Evolutionary conservation across 2,797 vertebrate genomes (phyloP), one percentile per base, ranked within the genome.

Genomic region (Geotria australis): DNA sequence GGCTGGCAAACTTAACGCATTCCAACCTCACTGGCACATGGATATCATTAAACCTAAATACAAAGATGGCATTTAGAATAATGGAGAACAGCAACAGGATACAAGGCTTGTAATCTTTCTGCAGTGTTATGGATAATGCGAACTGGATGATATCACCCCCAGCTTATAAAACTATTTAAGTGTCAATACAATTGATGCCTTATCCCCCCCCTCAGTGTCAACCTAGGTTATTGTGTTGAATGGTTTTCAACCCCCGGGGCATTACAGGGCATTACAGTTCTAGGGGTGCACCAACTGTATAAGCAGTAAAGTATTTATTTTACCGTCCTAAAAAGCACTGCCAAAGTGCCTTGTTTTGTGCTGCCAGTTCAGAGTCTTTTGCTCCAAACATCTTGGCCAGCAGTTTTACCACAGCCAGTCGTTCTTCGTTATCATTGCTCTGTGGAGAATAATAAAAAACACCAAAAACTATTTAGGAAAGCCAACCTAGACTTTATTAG

Each of bases 1-100:
- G 91, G 68, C 89, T 96, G 63, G 91, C 91, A 67, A 98, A 98
- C 73, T 96, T 98, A 61, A 98, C 91, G 75, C 85, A 89, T 71
- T 98, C 91, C 70, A 98, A 74, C 71, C 91, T 79, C 66, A 98
- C 91, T 63, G 91, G 91, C 66, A 98, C 91, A 57, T 98, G 91
- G 68, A 98, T 98, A 68, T 98, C 91, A 71, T 98, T 98, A 74
- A 98, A 96, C 70, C 89, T 96, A 66, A 57, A 67, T 10, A 55
- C 38, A 56, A 46, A 46, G 15, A 56, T 66, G 59, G 57, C 48
- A 51, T 49, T 57, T 57, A 48, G 13, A 7, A 55, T 46, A 14
- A 12, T 7, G 46, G 47, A 56, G 55, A 15, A 46, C 15, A 38
- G 24, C 24, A 38, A 38, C 24, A 38, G 24, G 24, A 38, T 38